A percentile compares a stretch with the other conserved stretches of the same genome.
Evolutionary conservation across 2,888 invertebrate species (phyloP).

Genomic region (Drosophila lutescens): DNA sequence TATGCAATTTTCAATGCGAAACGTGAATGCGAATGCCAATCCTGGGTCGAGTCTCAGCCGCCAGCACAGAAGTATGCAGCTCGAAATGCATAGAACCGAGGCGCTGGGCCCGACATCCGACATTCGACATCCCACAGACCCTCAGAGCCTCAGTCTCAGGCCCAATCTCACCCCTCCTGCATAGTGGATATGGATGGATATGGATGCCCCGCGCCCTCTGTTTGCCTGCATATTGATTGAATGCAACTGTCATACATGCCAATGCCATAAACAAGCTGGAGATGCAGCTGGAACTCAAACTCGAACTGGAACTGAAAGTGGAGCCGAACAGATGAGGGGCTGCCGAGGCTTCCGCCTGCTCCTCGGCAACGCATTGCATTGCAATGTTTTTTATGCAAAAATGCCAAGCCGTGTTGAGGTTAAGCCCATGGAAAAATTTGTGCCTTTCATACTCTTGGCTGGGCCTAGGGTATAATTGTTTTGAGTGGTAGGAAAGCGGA

Average conservation of each 20-base stretch:
- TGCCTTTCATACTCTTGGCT: conserved; percentile 15
- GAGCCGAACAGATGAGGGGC: conserved; percentile 19
- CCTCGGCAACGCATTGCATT: conserved; percentile 14
- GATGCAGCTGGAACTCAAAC: conserved; percentile 28
- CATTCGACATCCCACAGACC: conserved; percentile 9
- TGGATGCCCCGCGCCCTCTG: conserved; percentile 18
- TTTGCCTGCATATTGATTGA: conserved; percentile 65
- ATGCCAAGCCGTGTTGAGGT: conserved; percentile 37
- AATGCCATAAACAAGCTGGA: conserved; percentile 62
- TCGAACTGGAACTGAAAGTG: conserved; percentile 11
- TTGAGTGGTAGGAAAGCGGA: not conserved
- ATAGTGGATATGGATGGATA: conserved; percentile 21
- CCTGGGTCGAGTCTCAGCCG: conserved; percentile 16
- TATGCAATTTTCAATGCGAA: conserved; percentile 28
- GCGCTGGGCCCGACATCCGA: conserved; percentile 16
- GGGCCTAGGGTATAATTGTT: not conserved
- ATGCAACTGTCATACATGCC: conserved; percentile 69
- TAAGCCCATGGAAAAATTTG: conserved; percentile 21
- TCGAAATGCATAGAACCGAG: conserved; percentile 53
- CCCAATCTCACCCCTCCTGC: conserved; percentile 10
- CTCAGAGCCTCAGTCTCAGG: not conserved
- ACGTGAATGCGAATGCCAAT: conserved; percentile 41
- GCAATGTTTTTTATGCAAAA: conserved; percentile 49
- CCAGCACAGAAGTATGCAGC: conserved; percentile 45
- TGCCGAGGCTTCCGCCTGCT: not conserved